Base-by-base conservation (phyloP, 2,113 vertebrate species). In the Phaethon lepturus region DNA sequence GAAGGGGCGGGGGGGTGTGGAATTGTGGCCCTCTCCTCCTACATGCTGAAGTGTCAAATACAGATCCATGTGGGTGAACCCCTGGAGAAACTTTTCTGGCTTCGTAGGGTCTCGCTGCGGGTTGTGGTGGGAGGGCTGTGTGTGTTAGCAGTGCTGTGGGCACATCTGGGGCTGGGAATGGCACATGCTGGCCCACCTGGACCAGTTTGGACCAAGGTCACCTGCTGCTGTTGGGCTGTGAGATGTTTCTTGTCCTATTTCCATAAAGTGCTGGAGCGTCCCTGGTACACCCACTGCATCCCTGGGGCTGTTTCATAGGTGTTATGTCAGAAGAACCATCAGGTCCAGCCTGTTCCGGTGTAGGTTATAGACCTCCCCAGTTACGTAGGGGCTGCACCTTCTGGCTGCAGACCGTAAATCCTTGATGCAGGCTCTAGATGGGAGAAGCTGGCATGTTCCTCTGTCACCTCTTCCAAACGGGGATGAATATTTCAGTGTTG, bases 21-120 rank as follows among this genome's bases (percentile, higher is more conserved):
- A 76, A n/a, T 73, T 47, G 10, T 69, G 45, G 22, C 6, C 2
- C n/a, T 25, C 12, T 79, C 13, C 25, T 47, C 8, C 22, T 40
- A 13, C 2, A 4, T 9, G 12, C 31, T 49, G 49, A 44, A 42
- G 19, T n/a, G 62, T 44, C 9, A 59, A 22, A 73, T 35, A 25
- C 0, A 2, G 33, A 6, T 1, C 1, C 0, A 0, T 3, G 3
- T 24, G 29, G 6, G 52, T 31, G 59, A 88, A 8, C 7, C 26
- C 26, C 60, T 75, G 28, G 22, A 66, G 81, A 15, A 38, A 7
- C 35, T 33, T 49, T 20, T 44, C 18, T 86, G 73, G 20, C 56
- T 73, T 59, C 1, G 2, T 29, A 64, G 62, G 31, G 45, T 45
- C 24, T 0, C 45, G n/a, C 50, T 74, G 66, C 8, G 29, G 53